Evolutionary conservation across 2,113 vertebrate genomes (phyloP).

Genomic region (Peromyscus polionotus): DNA sequence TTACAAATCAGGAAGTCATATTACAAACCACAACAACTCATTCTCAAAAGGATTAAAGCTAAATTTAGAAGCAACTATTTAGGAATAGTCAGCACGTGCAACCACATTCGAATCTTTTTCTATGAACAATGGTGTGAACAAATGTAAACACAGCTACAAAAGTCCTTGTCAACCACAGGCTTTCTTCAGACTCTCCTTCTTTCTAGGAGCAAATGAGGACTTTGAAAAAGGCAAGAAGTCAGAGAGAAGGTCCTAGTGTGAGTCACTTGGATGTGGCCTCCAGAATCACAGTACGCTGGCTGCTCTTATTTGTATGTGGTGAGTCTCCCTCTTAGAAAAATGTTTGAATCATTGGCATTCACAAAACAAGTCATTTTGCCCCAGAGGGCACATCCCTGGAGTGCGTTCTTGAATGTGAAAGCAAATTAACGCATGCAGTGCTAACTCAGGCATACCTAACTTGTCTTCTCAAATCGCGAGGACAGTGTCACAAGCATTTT

Average conservation of each 20-base stretch:
- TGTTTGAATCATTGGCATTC: slow-evolving; percentile 64
- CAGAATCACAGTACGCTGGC: background rate
- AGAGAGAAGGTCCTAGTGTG: background rate
- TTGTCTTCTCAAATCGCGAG: slow-evolving; percentile 6
- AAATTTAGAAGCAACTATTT: slow-evolving; percentile 55
- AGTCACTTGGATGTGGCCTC: background rate
- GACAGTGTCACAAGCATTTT: background rate
- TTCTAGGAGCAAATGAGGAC: background rate
- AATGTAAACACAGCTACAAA: slow-evolving; percentile 17
- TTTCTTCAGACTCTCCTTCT: slow-evolving; percentile 14
- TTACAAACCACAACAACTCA: slow-evolving; percentile 61
- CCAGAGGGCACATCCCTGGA: background rate
- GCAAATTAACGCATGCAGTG: background rate
- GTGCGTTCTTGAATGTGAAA: slow-evolving; percentile 7
- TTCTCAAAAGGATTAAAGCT: slow-evolving; percentile 12
- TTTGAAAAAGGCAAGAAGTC: background rate
- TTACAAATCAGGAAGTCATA: slow-evolving; percentile 53
- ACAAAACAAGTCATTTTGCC: slow-evolving; percentile 46
- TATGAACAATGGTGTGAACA: slow-evolving; percentile 21
- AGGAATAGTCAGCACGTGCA: slow-evolving; percentile 3
- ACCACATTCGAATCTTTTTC: background rate
- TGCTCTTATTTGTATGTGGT: slow-evolving; percentile 27
- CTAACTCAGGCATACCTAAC: background rate
- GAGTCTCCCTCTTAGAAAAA: slow-evolving; percentile 1
- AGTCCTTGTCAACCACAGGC: background rate